Base-by-base conservation (phyloP, 2,888 invertebrate genomes). In the Rutpela maculata region DNA sequence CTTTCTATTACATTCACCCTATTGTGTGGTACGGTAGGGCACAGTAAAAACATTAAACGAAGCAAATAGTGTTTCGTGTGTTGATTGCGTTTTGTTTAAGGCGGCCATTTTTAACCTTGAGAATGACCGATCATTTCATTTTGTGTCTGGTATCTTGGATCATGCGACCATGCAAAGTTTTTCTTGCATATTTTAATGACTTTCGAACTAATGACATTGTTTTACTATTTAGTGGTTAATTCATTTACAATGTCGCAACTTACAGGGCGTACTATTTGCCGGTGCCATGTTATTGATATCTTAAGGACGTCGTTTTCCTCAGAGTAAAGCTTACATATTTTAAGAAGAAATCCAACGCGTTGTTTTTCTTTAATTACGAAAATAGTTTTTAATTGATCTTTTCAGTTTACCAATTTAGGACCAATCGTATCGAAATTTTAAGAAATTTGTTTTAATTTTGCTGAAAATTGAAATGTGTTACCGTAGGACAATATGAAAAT, bases 81-180 rank as follows among this genome's bases (percentile, higher is more conserved):
- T 76, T 81, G 83, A 83, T 84, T 85, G 85, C 85, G 85, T 86
- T 87, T 84, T 84, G 83, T 85, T 83, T 80, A 83, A 81, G 82
- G 84, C 83, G 81, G 84, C 84, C 83, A 81, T 85, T 83, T 84
- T 83, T 84, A 87, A 86, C 87, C 87, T 87, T 85, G 86, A 84
- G 83, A 86, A 86, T 88, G 88, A 87, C 87, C 88, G 88, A 88
- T 88, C 86, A 86, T 87, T 86, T 84, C 84, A 85, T 86, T 86
- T 84, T 85, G 84, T 85, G 86, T 86, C 83, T 84, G 83, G 82
- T 85, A 86, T 83, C 83, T 81, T 77, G 76, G 78, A 77, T 78
- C 85, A 85, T 83, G 84, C 83, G 82, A 83, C 82, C 84, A 78
- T 79, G 82, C 82, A 70, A 79, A 66, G 63, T 65, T 66, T 74